Evolutionary conservation across 1,140 invertebrate species (phyloP).

Genomic region (Heliconius congener): DNA sequence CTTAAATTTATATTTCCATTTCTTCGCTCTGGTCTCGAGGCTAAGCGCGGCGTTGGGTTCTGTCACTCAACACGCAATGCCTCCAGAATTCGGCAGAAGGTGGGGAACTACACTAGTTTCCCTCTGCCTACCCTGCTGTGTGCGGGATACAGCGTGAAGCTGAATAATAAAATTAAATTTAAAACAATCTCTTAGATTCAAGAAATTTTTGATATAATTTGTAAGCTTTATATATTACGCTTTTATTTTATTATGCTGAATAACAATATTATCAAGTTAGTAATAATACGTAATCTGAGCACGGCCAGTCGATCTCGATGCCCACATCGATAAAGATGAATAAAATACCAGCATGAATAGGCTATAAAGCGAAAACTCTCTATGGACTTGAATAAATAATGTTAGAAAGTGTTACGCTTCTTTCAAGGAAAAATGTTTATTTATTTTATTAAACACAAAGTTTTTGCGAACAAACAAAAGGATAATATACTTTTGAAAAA

Average conservation of each 20-base stretch:
- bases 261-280: neutral
- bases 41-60: no score
- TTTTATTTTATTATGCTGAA: no score
- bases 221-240: neutral
- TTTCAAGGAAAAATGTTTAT: conserved; percentile 8
- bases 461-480: neutral
- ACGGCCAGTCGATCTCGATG: neutral
- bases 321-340: neutral
- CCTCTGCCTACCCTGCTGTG: no score
- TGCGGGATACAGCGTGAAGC: no score
- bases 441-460: neutral
- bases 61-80: no score
- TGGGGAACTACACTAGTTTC: no score
- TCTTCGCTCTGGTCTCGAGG: no score
- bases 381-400: conserved; percentile 8
- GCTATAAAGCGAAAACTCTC: conserved; percentile 5
- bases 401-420: neutral
- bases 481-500: neutral
- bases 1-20: no score
- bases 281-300: neutral
- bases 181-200: no score
- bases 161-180: no score
- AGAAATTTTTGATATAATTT: neutral
- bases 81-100: no score
- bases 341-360: conserved; percentile 11